Evolutionary conservation across 2,797 vertebrate species (phyloP), one percentile per base, ranked within the genome.

Genomic region (Clamator glandarius): DNA sequence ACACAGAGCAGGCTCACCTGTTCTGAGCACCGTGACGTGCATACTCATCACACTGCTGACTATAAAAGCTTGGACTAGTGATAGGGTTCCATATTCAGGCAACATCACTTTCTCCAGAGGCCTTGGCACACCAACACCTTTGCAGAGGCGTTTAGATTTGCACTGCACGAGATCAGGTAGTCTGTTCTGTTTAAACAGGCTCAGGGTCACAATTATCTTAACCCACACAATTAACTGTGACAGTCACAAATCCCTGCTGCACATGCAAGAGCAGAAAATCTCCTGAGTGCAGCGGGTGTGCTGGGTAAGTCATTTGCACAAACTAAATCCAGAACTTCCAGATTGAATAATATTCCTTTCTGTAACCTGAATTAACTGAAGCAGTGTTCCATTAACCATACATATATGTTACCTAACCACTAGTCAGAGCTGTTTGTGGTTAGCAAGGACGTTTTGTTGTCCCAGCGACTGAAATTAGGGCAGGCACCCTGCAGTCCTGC

Each of bases 31-130:
- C 58, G 33, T 7, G 41, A 41, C 29, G 69, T 51, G 31, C 35
- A 44, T 35, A 5, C 44, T 50, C 19, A 1, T 18, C 54, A 12
- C 67, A 28, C 0, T 0, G 9, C 0, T n/a, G 42, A 12, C 21
- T 6, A 25, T 50, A 35, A 35, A n/a, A 52, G 4, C 14, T 18
- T 26, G 33, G 66, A 6, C 13, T 0, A 2, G 29, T 3, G 18
- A 19, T 3, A 39, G 9, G 35, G 25, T 33, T 90, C 44, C 24
- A 5, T 4, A 6, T 23, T 2, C 21, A 69, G 50, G 50, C 35
- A 87, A 33, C 33, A 39, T 7, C 2, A 1, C 24, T 25, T 36
- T 52, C 6, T 50, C 36, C 25, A 8, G 23, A 55, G 28, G 7
- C 11, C 28, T 8, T 17, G 16, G 50, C 23, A 46, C 5, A 11